Conservation (phyloP, 2,888 invertebrate genomes). For the Troides aeacus region DNA sequence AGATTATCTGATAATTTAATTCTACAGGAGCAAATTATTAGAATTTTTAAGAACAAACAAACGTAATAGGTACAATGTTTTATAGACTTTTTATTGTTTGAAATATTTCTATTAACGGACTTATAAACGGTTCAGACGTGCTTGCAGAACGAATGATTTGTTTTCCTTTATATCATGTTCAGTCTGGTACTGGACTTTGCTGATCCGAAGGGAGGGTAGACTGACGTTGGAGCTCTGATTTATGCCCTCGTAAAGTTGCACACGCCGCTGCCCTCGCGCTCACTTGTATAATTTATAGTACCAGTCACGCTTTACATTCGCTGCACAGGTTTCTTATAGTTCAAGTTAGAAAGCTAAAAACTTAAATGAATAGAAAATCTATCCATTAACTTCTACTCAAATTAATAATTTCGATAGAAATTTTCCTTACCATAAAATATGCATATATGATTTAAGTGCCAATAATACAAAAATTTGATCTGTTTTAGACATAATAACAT, state of each 20-base stretch:
- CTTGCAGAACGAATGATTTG: conserved; percentile 2
- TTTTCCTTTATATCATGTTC: conserved; percentile 18
- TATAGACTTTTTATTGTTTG: too few species aligned
- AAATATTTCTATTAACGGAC: background rate
- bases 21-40: too few species aligned
- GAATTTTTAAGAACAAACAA: too few species aligned
- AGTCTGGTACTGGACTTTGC: conserved; percentile 12
- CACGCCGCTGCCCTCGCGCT: conserved; percentile 70
- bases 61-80: too few species aligned
- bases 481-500: too few species aligned
- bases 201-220: conserved; percentile 49
- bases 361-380: background rate
- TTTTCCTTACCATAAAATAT: too few species aligned
- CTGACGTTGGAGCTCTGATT: conserved; percentile 64
- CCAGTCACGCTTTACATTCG: conserved; percentile 60
- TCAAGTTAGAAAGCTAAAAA: conserved; percentile 39
- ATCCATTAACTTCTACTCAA: background rate
- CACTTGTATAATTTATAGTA: conserved; percentile 76
- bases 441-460: too few species aligned
- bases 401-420: background rate
- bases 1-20: too few species aligned
- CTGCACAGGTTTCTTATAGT: conserved; percentile 59
- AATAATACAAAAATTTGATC: too few species aligned
- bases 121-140: background rate
- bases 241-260: conserved; percentile 72